Conservation (phyloP, 2,797 vertebrate species). For the Sardinella longiceps region DNA sequence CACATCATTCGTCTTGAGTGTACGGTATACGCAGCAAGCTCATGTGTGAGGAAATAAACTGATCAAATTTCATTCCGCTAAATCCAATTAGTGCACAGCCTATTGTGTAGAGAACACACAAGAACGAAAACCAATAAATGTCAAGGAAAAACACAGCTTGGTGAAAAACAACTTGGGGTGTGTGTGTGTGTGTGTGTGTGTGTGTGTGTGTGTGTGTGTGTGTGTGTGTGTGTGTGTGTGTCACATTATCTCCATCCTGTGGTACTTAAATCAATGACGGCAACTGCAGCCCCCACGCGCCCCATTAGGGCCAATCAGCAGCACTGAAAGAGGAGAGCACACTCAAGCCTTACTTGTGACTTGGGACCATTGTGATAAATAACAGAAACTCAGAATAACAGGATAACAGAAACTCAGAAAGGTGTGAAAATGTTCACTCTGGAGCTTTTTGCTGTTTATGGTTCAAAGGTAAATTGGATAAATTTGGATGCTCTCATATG, state of each 20-base stretch:
- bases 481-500: neutral
- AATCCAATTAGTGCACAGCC: neutral
- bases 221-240: neutral
- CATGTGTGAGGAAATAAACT: neutral
- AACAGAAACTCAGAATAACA: neutral
- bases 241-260: neutral
- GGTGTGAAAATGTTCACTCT: neutral
- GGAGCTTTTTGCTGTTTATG: neutral
- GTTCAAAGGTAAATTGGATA: neutral
- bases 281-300: neutral
- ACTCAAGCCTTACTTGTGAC: neutral
- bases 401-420: neutral
- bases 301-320: neutral
- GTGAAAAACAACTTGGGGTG: neutral
- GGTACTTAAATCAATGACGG: slow-evolving; percentile 14
- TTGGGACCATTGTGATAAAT: neutral
- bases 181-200: neutral
- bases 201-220: neutral
- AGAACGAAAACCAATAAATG: neutral
- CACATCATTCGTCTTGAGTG: neutral
- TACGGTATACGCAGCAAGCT: neutral
- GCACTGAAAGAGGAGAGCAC: neutral
- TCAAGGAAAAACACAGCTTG: neutral
- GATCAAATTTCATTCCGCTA: neutral
- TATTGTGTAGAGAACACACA: neutral